phyloP scores from a whole-genome alignment of 2,888 invertebrate genomes.

The Cyrtodaria siliqua region DNA sequence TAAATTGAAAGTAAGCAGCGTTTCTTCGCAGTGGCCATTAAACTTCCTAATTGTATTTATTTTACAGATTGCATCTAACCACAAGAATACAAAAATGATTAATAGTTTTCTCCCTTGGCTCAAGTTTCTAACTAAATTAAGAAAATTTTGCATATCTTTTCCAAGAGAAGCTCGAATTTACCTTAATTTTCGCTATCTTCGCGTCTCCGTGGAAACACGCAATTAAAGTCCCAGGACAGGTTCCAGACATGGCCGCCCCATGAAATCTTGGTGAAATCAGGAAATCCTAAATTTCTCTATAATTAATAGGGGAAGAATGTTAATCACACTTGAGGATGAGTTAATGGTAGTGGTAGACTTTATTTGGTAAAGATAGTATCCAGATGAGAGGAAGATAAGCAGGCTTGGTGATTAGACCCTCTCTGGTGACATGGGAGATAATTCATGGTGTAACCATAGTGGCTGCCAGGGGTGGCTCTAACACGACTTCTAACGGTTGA shows the following conservation, averaged over 20 bases:
- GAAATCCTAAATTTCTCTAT: conserved; percentile 1
- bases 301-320: conserved; percentile 9
- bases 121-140: conserved; percentile 40
- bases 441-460: no score
- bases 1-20: conserved; percentile 62
- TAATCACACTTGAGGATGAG: conserved; percentile 17
- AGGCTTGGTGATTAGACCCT: conserved; percentile 2
- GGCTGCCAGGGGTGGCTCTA: no score
- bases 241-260: not conserved
- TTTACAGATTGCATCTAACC: conserved; percentile 58
- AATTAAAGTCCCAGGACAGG: conserved; percentile 2
- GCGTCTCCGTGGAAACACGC: not conserved
- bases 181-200: conserved; percentile 12
- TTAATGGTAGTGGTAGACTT: conserved; percentile 12
- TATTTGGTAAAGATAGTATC: conserved; percentile 18
- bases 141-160: conserved; percentile 38
- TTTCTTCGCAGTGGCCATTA: conserved; percentile 51
- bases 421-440: conserved; percentile 1
- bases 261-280: not conserved
- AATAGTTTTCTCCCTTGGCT: conserved; percentile 24
- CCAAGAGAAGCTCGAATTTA: conserved; percentile 8
- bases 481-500: no score
- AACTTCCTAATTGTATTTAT: conserved; percentile 65
- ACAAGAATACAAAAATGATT: conserved; percentile 47
- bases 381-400: conserved; percentile 20